Evolutionary conservation across 2,888 invertebrate genomes (phyloP), one percentile per base, ranked within the genome.

Genomic region (Esperia sulphurella): DNA sequence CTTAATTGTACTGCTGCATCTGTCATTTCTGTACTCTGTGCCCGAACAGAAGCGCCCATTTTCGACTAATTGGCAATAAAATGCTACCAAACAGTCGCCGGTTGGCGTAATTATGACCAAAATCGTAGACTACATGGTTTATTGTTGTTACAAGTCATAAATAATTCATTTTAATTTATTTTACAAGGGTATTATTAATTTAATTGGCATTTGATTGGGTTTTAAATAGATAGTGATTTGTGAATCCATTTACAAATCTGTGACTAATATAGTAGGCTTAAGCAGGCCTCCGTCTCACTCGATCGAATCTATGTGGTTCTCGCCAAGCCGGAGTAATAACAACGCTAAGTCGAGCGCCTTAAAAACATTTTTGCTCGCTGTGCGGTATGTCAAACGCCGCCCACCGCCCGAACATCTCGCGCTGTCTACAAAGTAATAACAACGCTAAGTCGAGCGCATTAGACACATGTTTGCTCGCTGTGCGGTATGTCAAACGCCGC

Each of bases 51-150:
- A 58, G 59, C 55, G 14, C 30, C 65, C 57, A 57, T 61, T 57
- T 60, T 52, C 31, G 55, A 54, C 54, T 65, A 65, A 66, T 66
- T 65, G 67, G 62, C 59, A 42, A 62, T 67, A 61, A 66, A 63
- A 40, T 46, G 54, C 54, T 51, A 60, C 53, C 51, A 54, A 59
- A 52, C 42, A 49, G 50, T 35, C 37, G n/a, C 41, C 39, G 30
- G 44, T 58, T 55, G 53, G 50, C 54, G 52, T 58, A 58, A 58
- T 59, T 49, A 50, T 48, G 41, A 45, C 57, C 53, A 48, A 47
- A 54, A 54, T 51, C 49, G 52, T 45, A 49, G 28, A 45, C 39
- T 39, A 50, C 52, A 46, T 48, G 39, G 41, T 45, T 54, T 49
- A 52, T 55, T 48, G 49, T 50, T 31, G 35, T 35, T 35, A n/a